phyloP scores from a whole-genome alignment of 2,113 vertebrate genomes.

The Gobius niger region DNA sequence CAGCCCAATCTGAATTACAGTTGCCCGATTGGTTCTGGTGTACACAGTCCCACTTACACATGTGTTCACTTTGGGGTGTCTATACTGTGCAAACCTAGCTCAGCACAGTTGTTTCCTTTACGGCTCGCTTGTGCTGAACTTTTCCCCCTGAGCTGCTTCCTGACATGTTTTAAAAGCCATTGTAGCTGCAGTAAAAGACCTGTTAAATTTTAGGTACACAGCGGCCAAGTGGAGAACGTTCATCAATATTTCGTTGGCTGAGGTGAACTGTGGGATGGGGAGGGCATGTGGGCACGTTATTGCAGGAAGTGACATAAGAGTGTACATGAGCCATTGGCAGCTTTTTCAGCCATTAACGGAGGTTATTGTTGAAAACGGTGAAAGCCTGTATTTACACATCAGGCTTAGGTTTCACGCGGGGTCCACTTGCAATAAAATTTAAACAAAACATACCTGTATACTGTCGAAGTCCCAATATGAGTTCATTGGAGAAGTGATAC shows the following conservation, averaged over 20 bases:
- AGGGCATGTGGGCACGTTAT: slow-evolving; percentile 70
- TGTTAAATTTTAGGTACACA: background rate
- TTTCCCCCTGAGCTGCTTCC: slow-evolving; percentile 48
- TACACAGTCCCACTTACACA: slow-evolving; percentile 6
- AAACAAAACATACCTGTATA: slow-evolving; percentile 81
- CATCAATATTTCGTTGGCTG: slow-evolving; percentile 57
- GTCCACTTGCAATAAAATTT: slow-evolving; percentile 81
- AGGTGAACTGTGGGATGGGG: slow-evolving; percentile 52
- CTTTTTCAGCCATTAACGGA: slow-evolving; percentile 77
- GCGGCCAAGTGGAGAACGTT: slow-evolving; percentile 12
- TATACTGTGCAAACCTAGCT: background rate
- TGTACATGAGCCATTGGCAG: slow-evolving; percentile 77
- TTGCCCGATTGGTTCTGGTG: slow-evolving; percentile 17
- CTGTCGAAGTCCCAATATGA: slow-evolving; percentile 57
- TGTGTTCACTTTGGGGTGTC: slow-evolving; percentile 8
- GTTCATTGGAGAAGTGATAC: slow-evolving; percentile 79
- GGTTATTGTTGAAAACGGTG: slow-evolving; percentile 86
- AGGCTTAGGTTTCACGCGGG: slow-evolving; percentile 72
- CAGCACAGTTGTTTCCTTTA: slow-evolving; percentile 15
- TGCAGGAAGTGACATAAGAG: slow-evolving; percentile 87
- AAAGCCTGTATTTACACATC: slow-evolving; percentile 78
- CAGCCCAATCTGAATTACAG: slow-evolving; percentile 38
- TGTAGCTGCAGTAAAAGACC: slow-evolving; percentile 30
- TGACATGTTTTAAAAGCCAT: slow-evolving; percentile 21
- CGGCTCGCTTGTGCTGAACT: slow-evolving; percentile 36